A percentile compares a stretch with the other conserved stretches of the same genome.
Conservation (phyloP, 30 jellyfish, hydroid and myxozoan species). For the Phacellophora camtschatica region DNA sequence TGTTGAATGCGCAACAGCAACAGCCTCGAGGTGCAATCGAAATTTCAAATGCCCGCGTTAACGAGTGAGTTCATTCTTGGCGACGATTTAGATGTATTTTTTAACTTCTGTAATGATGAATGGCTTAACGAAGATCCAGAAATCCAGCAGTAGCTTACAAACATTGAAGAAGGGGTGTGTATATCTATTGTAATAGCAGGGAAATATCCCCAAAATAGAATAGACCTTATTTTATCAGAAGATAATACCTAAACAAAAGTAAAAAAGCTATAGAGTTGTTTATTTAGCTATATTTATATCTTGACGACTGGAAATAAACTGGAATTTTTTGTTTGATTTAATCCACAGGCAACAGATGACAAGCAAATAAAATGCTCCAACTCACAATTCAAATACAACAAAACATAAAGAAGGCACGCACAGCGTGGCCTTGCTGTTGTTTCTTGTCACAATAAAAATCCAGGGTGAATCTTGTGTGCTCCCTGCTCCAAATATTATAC, state of each 20-base stretch:
- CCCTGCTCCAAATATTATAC: too few relatives aligned
- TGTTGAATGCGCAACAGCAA: conserved; percentile 46
- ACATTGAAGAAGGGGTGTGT: conserved; percentile 39
- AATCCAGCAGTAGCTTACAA: conserved; percentile 22
- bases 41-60: conserved; percentile 17
- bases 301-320: not conserved
- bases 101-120: conserved; percentile 41
- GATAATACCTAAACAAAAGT: too few relatives aligned
- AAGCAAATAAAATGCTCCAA: conserved; percentile 4
- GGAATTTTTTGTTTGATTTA: not conserved
- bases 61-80: conserved; percentile 28
- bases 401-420: conserved; percentile 7
- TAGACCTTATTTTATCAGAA: too few relatives aligned
- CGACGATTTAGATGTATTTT: conserved; percentile 46
- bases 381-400: too few relatives aligned
- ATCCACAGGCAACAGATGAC: conserved; percentile 24
- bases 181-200: not conserved
- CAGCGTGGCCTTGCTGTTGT: conserved; percentile 44
- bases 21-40: conserved; percentile 29
- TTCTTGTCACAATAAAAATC: conserved; percentile 20
- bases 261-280: not conserved
- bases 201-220: not conserved
- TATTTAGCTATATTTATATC: not conserved
- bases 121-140: conserved; percentile 39
- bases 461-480: too few relatives aligned